These are phyloP conservation scores for Pseudochromis fuscus DNA, from an alignment of 2,797 vertebrate species.

Conservation along the genomic window DNA sequence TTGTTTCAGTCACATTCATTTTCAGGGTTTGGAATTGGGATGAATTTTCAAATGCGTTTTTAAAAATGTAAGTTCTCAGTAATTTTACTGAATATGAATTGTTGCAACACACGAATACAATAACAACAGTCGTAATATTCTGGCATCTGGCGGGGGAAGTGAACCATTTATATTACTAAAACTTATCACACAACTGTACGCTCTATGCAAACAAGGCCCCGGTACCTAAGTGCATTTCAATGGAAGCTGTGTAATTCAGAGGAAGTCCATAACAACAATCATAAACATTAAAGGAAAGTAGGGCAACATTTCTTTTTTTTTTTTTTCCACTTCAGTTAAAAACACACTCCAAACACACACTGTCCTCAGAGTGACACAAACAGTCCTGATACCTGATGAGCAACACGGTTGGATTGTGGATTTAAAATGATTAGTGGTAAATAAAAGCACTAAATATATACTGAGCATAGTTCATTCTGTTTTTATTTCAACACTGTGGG, in stretches of 20 bases:
- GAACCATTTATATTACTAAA: too few relatives aligned
- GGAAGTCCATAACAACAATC: neutral
- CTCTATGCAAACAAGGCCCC: neutral
- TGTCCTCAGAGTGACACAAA: constrained; percentile 17
- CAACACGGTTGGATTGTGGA: constrained; percentile 8
- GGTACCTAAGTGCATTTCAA: neutral
- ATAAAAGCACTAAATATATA: neutral
- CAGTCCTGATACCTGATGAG: neutral
- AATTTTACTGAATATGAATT: too few relatives aligned
- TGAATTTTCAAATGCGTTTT: neutral
- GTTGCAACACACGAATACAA: too few relatives aligned
- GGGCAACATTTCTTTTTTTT: neutral
- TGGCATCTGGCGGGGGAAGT: too few relatives aligned
- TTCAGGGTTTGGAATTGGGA: neutral
- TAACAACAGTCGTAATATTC: too few relatives aligned
- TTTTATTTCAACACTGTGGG: neutral
- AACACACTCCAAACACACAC: neutral
- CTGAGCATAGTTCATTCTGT: neutral
- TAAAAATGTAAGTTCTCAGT: neutral
- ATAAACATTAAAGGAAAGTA: neutral
- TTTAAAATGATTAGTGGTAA: neutral
- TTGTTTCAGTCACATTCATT: constrained; percentile 1
- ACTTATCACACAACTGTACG: neutral
- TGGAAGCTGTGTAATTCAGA: neutral
- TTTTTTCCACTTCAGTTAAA: neutral